Evolutionary conservation across 2,888 invertebrate species (phyloP), one percentile per base, ranked within the genome.

Genomic region (Idaea straminata): DNA sequence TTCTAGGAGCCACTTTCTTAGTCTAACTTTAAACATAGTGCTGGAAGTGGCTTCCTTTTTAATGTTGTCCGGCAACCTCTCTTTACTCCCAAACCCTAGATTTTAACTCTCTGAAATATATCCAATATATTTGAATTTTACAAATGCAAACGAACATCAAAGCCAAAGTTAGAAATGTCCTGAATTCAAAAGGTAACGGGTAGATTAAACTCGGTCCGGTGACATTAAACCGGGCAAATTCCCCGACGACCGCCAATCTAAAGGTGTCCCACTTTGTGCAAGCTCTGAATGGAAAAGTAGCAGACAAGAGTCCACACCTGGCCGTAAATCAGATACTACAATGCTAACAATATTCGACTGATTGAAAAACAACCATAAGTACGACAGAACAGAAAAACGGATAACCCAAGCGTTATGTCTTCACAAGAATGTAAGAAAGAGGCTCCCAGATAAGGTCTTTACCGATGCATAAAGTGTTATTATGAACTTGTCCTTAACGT

Each of bases 381-480:
- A 70, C 35, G 5, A 63, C 66, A 36, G 63, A 38, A 67, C 35
- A 58, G 72, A 70, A 85, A 68, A 82, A 76, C 78, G 74, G 70
- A 66, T 62, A 68, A 66, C 70, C 68, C 70, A 66, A 65, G 78
- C 77, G 76, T 83, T 84, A 83, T 84, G 86, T 85, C 83, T 83
- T 84, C 76, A 75, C 76, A 83, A 83, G 86, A 88, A 87, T 86
- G 82, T 85, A 85, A 86, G 86, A 88, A 91, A 86, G 85, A 85
- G 83, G 84, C 83, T 84, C 79, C 68, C 74, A 85, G 90, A 89
- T 89, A 87, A 88, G 84, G 80, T 78, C 84, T 89, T 89, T 88
- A 89, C 89, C 87, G 88, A 82, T 90, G 88, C 88, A 88, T 87
- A 89, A 90, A 90, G 85, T 86, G 85, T 87, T 89, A 87, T 87